These are phyloP conservation scores for Apostichopus parvimensis DNA, from an alignment of 35 echinoderm and acorn worm species.

Conservation along the genomic window DNA sequence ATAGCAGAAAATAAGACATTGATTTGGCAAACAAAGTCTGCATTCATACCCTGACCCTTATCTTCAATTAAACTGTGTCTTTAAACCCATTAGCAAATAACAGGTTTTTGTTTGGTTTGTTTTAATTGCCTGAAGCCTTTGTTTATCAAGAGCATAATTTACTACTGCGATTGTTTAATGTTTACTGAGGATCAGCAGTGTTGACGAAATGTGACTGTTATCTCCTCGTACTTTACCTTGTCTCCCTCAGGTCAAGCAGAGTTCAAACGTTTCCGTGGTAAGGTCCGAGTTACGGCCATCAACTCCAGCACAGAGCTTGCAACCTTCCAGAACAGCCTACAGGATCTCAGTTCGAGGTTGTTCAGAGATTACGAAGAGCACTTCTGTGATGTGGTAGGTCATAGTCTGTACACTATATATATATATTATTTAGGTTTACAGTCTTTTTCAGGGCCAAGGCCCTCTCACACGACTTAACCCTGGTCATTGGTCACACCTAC, in stretches of 20 bases:
- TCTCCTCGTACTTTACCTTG: not conserved
- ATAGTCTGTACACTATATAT: not conserved
- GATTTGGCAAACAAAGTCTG: too few species aligned
- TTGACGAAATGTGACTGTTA: not conserved
- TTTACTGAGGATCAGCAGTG: too few species aligned
- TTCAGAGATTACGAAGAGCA: slow-evolving; percentile 37
- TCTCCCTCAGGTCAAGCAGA: not conserved
- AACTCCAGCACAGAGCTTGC: slow-evolving; percentile 18
- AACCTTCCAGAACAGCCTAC: not conserved
- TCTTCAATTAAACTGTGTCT: too few species aligned
- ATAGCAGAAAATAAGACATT: too few species aligned
- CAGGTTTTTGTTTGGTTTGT: too few species aligned
- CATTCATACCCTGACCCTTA: too few species aligned
- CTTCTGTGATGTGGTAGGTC: slow-evolving; percentile 50
- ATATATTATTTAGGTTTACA: not conserved
- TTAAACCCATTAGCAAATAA: too few species aligned
- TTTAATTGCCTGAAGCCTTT: too few species aligned
- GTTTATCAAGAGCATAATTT: too few species aligned
- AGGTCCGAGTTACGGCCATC: slow-evolving; percentile 26
- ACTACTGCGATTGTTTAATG: too few species aligned
- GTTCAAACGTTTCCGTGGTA: slow-evolving; percentile 45
- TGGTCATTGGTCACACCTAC: too few species aligned
- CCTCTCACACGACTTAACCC: not conserved
- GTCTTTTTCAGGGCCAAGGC: not conserved
- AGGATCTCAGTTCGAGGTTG: slow-evolving; percentile 3